Conservation (phyloP, 2,797 vertebrate species). For the Neostethus bicornis region DNA sequence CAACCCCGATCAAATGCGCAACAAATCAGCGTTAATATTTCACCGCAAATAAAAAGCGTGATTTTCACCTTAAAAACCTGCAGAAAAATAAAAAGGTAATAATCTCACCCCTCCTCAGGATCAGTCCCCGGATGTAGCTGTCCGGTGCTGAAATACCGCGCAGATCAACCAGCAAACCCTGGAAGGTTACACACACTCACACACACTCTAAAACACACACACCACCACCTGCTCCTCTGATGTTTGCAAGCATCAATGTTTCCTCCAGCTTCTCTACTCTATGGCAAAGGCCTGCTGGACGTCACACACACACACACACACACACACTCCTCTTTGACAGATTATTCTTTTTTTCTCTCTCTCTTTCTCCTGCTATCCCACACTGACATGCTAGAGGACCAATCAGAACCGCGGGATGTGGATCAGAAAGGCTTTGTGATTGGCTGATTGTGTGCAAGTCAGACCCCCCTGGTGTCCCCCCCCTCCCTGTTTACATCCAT, state of each 20-base stretch:
- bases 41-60: too few species aligned
- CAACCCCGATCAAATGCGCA: not conserved
- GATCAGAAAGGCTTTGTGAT: conserved; percentile 30
- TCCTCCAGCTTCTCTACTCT: conserved; percentile 7
- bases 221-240: conserved; percentile 54
- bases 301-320: conserved; percentile 64
- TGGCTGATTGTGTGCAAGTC: conserved; percentile 59
- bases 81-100: too few species aligned
- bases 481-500: conserved; percentile 79
- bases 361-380: conserved; percentile 8
- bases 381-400: conserved; percentile 53
- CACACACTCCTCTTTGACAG: conserved; percentile 70
- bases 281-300: conserved; percentile 34
- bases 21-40: conserved; percentile 16
- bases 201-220: too few species aligned
- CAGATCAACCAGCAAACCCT: conserved; percentile 53
- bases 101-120: conserved; percentile 65
- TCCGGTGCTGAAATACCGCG: conserved; percentile 77
- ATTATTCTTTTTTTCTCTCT: conserved; percentile 65
- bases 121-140: conserved; percentile 68
- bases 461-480: conserved; percentile 57
- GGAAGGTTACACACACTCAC: conserved; percentile 55
- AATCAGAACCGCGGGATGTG: conserved; percentile 39
- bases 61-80: too few species aligned
- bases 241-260: conserved; percentile 26